A percentile compares a stretch with the other conserved stretches of the same genome.
Conservation (phyloP, 2,113 vertebrate genomes). For the Lepus europaeus region DNA sequence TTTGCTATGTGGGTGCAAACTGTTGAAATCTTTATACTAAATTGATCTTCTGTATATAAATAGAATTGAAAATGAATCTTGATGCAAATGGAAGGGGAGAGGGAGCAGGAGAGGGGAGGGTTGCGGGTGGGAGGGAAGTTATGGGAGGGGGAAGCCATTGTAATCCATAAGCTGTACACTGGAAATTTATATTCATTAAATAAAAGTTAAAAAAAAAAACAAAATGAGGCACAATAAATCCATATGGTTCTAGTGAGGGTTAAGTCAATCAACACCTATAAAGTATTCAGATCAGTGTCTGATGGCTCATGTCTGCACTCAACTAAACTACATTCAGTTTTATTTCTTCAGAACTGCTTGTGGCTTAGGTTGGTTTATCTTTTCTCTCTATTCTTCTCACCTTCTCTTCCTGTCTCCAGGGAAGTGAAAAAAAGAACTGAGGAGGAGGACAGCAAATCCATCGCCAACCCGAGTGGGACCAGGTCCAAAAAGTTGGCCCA, state of each 20-base stretch:
- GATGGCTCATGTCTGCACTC: neutral
- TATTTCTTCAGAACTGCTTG: neutral
- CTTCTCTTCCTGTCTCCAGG: slow-evolving; percentile 82
- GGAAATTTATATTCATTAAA: too few species aligned
- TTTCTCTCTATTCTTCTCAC: neutral
- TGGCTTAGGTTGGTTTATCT: neutral
- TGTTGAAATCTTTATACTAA: too few species aligned
- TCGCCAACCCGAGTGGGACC: slow-evolving; percentile 88
- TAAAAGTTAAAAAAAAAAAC: too few species aligned
- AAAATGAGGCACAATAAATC: too few species aligned
- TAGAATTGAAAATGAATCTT: too few species aligned
- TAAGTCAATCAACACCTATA: neutral
- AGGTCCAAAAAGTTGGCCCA: slow-evolving; percentile 88
- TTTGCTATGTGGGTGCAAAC: too few species aligned
- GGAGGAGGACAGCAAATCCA: slow-evolving; percentile 87
- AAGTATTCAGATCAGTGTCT: neutral
- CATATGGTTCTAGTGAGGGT: neutral
- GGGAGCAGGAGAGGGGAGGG: too few species aligned
- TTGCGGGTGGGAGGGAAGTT: too few species aligned
- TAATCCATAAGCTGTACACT: too few species aligned
- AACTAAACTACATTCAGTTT: neutral
- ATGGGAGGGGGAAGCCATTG: too few species aligned
- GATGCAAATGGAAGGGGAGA: too few species aligned
- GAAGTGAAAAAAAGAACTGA: slow-evolving; percentile 92
- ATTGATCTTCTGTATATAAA: too few species aligned